Conservation (phyloP, 2,113 vertebrate species). For the Alces alces region DNA sequence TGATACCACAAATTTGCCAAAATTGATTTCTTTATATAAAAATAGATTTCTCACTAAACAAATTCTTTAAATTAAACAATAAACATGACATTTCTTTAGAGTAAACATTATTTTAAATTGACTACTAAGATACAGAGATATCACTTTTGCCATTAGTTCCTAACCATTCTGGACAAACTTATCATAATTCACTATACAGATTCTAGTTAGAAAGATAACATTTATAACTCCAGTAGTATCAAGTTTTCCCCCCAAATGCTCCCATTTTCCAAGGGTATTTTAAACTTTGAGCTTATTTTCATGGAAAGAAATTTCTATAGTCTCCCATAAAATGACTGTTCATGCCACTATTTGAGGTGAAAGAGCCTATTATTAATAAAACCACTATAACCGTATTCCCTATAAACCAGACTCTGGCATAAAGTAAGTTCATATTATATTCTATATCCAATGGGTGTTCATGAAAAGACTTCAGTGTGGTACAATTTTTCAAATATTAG, state of each 20-base stretch:
- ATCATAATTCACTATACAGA: background rate
- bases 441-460: background rate
- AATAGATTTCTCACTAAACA: conserved; percentile 4
- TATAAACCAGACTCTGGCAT: background rate
- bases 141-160: background rate
- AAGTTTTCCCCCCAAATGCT: background rate
- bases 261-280: background rate
- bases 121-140: background rate
- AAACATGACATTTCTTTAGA: background rate
- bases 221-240: background rate
- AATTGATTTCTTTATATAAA: conserved; percentile 4
- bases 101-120: background rate
- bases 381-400: background rate
- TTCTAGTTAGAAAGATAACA: background rate
- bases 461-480: background rate
- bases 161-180: conserved; percentile 27
- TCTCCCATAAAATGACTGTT: conserved; percentile 4
- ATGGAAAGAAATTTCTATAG: background rate
- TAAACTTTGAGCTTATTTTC: background rate
- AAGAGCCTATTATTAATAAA: background rate
- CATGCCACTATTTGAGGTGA: background rate
- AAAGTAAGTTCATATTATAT: background rate
- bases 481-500: conserved; percentile 11
- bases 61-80: conserved; percentile 3
- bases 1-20: background rate